Evolutionary conservation across 2,113 vertebrate species (phyloP).

Genomic region (Cichladusa arquata): DNA sequence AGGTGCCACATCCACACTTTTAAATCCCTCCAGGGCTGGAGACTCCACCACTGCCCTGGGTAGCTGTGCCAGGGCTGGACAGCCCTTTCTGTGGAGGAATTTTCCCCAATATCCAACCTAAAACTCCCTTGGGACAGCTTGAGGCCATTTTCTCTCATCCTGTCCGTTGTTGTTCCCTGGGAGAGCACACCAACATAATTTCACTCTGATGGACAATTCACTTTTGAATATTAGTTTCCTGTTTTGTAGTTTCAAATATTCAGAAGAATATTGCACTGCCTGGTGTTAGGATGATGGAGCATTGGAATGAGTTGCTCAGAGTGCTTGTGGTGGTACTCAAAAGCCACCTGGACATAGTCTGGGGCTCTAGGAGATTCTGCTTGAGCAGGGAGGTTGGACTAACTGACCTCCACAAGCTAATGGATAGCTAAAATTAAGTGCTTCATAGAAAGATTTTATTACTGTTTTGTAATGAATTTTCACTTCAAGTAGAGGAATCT

Average conservation of each 20-base stretch:
- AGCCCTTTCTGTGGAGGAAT: not conserved
- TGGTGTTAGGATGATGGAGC: fast-evolving
- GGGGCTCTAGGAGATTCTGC: not conserved
- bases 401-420: not conserved
- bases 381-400: not conserved
- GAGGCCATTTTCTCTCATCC: fast-evolving
- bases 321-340: not conserved
- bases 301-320: not conserved
- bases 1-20: not conserved
- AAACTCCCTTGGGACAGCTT: not conserved
- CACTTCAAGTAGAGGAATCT: not conserved
- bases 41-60: too few relatives aligned
- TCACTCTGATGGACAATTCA: not conserved
- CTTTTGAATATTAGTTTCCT: not conserved
- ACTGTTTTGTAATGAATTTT: not conserved
- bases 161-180: not conserved
- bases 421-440: not conserved
- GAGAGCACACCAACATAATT: not conserved
- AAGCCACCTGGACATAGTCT: fast-evolving
- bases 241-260: too few relatives aligned
- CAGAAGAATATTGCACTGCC: not conserved
- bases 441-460: not conserved
- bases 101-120: not conserved
- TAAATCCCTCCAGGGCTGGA: not conserved
- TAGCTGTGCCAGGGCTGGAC: not conserved